Evolutionary conservation across 2,797 vertebrate species (phyloP).

Genomic region (Rhabdophis nuchalis): DNA sequence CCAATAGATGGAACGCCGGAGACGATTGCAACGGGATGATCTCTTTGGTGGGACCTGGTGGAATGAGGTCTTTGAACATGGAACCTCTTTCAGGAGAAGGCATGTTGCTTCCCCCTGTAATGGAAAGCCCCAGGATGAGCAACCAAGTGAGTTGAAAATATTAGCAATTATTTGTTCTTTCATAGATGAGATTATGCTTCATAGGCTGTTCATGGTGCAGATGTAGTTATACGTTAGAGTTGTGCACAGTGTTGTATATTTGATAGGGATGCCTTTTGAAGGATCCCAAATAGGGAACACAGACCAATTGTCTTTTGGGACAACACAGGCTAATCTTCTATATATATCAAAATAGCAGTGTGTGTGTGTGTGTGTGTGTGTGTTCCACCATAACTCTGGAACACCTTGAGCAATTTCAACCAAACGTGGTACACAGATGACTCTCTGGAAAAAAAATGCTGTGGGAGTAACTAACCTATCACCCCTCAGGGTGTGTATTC

Average conservation of each 20-base stretch:
- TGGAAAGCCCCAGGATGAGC: constrained; percentile 70
- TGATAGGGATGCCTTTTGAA: background rate
- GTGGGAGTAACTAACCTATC: too few species aligned
- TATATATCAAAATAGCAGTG: too few species aligned
- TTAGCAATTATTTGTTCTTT: background rate
- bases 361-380: too few species aligned
- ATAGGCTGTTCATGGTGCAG: background rate
- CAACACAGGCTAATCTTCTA: too few species aligned
- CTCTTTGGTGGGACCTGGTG: constrained; percentile 36
- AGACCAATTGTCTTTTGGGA: background rate
- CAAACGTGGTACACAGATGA: too few species aligned
- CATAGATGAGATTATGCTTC: background rate
- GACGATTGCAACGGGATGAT: constrained; percentile 76
- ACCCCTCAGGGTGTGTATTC: too few species aligned
- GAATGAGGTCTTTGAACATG: constrained; percentile 19
- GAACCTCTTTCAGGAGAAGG: constrained; percentile 47
- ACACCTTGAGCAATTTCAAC: too few species aligned
- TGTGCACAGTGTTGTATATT: background rate
- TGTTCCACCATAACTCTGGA: too few species aligned
- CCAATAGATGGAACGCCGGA: constrained; percentile 64
- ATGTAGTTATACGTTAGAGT: background rate
- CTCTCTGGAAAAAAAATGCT: too few species aligned
- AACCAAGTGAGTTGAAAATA: constrained; percentile 47
- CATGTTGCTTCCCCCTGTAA: constrained; percentile 68
- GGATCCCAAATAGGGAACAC: background rate